Conservation (phyloP, 2,797 vertebrate genomes). For the Podarcis siculus region DNA sequence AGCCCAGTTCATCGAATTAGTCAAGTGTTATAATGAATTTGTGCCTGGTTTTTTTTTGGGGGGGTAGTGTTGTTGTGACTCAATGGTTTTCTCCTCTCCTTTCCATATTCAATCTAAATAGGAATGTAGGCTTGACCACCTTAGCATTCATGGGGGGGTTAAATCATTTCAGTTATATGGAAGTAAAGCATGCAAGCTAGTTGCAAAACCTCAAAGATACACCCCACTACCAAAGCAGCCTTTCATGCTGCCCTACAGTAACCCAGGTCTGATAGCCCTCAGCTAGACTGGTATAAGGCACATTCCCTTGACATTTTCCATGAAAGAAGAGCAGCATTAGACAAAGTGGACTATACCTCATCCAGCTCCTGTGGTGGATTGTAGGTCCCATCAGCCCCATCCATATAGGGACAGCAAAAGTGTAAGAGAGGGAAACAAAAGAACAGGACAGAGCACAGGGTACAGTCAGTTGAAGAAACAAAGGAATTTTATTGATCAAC, state of each 20-base stretch:
- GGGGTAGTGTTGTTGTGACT: not conserved
- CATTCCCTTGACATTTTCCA: not conserved
- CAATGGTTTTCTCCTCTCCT: not conserved
- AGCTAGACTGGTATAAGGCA: not conserved
- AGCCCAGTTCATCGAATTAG: not conserved
- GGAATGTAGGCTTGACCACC: not conserved
- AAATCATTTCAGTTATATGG: not conserved
- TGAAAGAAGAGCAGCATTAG: slow-evolving; percentile 5
- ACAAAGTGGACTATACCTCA: slow-evolving; percentile 87
- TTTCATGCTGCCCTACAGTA: not conserved
- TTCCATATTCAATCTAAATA: not conserved
- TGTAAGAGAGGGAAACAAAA: slow-evolving; percentile 67
- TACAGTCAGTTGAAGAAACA: slow-evolving; percentile 75
- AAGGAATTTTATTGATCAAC: slow-evolving; percentile 39
- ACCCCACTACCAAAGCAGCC: not conserved
- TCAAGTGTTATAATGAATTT: not conserved
- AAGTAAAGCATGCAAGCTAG: not conserved
- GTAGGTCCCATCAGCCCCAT: slow-evolving; percentile 86
- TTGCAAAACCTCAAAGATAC: not conserved
- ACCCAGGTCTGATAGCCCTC: not conserved
- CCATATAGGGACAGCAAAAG: slow-evolving; percentile 80
- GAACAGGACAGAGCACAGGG: slow-evolving; percentile 77
- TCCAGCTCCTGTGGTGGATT: slow-evolving; percentile 95
- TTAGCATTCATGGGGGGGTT: not conserved
- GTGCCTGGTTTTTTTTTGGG: too few relatives aligned